Evolutionary conservation across 2,888 invertebrate species (phyloP).

Genomic region (Cancer borealis): DNA sequence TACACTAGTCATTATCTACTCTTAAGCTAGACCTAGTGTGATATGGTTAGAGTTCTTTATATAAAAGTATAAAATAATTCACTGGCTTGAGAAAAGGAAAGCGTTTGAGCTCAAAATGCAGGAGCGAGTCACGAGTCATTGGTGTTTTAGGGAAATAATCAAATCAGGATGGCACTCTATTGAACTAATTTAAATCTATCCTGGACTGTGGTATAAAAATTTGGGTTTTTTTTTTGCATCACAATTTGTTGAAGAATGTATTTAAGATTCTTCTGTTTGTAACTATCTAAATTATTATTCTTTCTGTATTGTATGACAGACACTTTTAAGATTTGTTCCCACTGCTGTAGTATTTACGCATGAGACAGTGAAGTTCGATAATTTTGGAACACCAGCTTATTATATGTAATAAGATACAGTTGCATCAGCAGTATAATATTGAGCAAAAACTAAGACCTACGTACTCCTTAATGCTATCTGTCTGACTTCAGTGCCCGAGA

Average conservation of each 20-base stretch:
- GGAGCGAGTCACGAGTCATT: not conserved
- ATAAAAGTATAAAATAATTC: conserved; percentile 74
- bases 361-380: not conserved
- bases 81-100: conserved; percentile 46
- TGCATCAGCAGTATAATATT: conserved; percentile 25
- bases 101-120: not conserved
- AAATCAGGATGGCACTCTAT: conserved; percentile 64
- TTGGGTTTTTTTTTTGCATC: not conserved
- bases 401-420: not conserved
- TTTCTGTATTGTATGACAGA: not conserved
- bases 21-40: conserved; percentile 59
- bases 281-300: not conserved
- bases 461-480: conserved; percentile 42
- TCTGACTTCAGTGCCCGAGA: not conserved
- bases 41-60: conserved; percentile 67
- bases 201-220: conserved; percentile 39
- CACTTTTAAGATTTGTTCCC: not conserved
- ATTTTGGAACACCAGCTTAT: not conserved
- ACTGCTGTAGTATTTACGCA: not conserved
- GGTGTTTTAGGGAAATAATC: not conserved
- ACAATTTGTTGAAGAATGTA: not conserved
- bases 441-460: conserved; percentile 63
- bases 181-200: not conserved
- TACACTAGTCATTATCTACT: conserved; percentile 49
- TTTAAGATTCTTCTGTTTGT: not conserved